Evolutionary conservation across 2,113 vertebrate genomes (phyloP).

Genomic region (Pygathrix nemaeus): DNA sequence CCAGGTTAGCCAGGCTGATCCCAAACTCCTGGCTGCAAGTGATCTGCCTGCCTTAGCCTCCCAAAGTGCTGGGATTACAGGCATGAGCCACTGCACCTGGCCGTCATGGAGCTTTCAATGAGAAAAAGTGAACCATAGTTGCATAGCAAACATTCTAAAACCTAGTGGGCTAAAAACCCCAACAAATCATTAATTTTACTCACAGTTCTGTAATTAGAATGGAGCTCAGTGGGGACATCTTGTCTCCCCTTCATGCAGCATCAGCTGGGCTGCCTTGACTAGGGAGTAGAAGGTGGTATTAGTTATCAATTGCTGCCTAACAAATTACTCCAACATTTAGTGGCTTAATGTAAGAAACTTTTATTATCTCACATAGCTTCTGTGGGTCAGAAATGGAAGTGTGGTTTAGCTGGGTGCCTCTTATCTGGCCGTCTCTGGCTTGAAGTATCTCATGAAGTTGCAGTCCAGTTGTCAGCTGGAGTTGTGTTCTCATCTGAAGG

Average conservation of each 20-base stretch:
- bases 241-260: background rate
- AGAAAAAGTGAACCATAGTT: background rate
- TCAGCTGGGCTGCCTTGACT: background rate
- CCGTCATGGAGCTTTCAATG: background rate
- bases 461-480: background rate
- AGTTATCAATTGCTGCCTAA: background rate
- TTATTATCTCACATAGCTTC: background rate
- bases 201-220: background rate
- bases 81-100: too few species aligned
- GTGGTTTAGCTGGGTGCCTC: background rate
- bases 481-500: background rate
- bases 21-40: too few species aligned
- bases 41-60: too few species aligned
- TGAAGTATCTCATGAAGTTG: background rate
- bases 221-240: background rate
- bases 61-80: too few species aligned
- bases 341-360: background rate
- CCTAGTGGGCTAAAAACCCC: background rate
- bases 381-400: background rate
- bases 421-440: background rate
- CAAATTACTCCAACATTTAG: background rate
- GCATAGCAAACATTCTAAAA: slow-evolving; percentile 6
- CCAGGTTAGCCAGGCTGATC: too few species aligned
- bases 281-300: background rate
- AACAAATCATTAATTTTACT: background rate